Evolutionary conservation across 2,888 invertebrate species (phyloP), one percentile per base, ranked within the genome.

Genomic region (Plebejus melissa): DNA sequence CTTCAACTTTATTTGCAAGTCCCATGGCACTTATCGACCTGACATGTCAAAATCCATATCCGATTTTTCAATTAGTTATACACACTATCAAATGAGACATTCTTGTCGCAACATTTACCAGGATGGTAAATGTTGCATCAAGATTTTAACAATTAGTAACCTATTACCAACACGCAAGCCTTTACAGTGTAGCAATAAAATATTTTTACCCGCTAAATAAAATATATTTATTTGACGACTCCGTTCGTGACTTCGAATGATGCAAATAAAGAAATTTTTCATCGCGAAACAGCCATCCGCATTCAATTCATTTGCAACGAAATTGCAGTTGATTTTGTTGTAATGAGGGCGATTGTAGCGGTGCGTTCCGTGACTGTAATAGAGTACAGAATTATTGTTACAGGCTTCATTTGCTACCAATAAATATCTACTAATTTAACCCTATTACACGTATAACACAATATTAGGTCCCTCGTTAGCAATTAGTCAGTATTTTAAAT

Each of bases 281-380:
- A 84, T 80, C 82, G 82, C 79, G 80, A 79, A 79, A 82, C 81
- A 81, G 82, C 80, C 81, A 80, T 84, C 82, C 79, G 83, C 87
- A 84, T 85, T 85, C 84, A 83, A 87, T 86, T 84, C 84, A 88
- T 88, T 90, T 86, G 82, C 84, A 83, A 84, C 85, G 83, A 89
- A 90, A 90, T 89, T 88, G 86, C 86, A 87, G 86, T 87, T 86
- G 85, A 84, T 88, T 88, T 86, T 71, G 81, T 86, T 85, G 87
- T 88, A 89, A 90, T 89, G 85, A 88, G 82, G 82, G 82, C 82
- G 80, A 85, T 83, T 86, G 83, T 82, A 82, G 81, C 81, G 79
- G 82, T 86, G 82, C 82, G 81, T 84, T 87, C 83, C 90, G 89
- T 90, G 89, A 87, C 88, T 86, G 80, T 87, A 89, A 88, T 88